phyloP scores from a whole-genome alignment of 2,888 invertebrate genomes.

The Julus scanicus region DNA sequence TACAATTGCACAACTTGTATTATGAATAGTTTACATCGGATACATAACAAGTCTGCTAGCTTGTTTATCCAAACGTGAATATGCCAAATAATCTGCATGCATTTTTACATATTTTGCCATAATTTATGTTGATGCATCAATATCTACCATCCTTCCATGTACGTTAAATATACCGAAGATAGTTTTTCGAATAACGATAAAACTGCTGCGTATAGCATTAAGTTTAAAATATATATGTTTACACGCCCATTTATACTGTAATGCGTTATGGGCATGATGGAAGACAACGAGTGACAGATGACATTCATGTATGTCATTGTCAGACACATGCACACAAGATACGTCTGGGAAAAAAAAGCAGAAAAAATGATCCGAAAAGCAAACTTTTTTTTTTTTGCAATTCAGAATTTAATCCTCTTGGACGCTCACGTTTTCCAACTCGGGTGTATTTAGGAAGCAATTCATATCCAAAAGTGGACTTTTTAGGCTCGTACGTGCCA shows the following conservation, averaged over 20 bases:
- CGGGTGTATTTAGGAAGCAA: conserved; percentile 49
- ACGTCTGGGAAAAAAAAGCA: not conserved
- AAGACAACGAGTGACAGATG: conserved; percentile 43
- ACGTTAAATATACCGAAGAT: not conserved
- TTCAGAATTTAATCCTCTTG: conserved; percentile 35
- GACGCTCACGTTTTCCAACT: conserved; percentile 25
- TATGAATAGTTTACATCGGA: no score
- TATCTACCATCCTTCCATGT: no score
- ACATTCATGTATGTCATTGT: conserved; percentile 45
- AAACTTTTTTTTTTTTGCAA: conserved; percentile 40
- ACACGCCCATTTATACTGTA: not conserved
- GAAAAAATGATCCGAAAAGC: conserved; percentile 43
- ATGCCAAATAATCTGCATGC: no score
- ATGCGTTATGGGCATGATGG: conserved; percentile 43
- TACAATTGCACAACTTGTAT: no score
- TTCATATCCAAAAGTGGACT: conserved; percentile 51
- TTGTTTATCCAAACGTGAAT: no score
- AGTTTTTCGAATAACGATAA: not conserved
- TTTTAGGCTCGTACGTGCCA: conserved; percentile 28
- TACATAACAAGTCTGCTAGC: no score
- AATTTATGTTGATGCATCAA: no score
- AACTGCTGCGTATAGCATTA: not conserved
- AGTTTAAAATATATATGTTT: not conserved
- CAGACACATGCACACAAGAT: conserved; percentile 45
- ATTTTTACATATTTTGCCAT: no score